A percentile compares a stretch with the other conserved stretches of the same genome.
These are phyloP conservation scores for Machimus atricapillus DNA, from an alignment of 2,888 invertebrate species.

Conservation along the genomic window DNA sequence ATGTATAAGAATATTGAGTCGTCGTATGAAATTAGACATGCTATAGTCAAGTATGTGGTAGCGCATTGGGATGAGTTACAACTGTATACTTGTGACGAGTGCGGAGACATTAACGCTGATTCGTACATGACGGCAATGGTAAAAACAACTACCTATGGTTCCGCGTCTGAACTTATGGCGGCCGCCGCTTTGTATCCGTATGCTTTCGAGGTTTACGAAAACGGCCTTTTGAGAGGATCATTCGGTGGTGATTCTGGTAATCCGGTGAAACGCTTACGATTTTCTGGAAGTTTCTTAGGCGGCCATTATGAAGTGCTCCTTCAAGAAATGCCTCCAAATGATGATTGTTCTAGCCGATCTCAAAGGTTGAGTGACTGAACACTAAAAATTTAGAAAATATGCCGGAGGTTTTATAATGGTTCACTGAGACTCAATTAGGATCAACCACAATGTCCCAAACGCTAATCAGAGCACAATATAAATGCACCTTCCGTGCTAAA, in stretches of 20 bases:
- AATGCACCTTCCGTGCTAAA: too few species aligned
- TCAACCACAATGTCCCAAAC: too few species aligned
- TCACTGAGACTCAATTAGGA: too few species aligned
- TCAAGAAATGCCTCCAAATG: neutral
- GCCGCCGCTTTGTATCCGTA: conserved; percentile 1
- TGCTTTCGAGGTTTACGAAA: neutral
- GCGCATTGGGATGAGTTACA: conserved; percentile 5
- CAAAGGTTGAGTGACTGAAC: too few species aligned
- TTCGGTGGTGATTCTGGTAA: neutral
- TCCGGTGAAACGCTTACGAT: neutral
- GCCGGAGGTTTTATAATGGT: too few species aligned
- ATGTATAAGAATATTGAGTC: conserved; percentile 1
- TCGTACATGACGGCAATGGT: neutral
- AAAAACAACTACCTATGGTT: neutral
- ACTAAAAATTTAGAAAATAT: too few species aligned
- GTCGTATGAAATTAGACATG: neutral
- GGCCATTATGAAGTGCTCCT: neutral
- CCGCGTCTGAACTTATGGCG: neutral
- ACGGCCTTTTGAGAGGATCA: conserved; percentile 5
- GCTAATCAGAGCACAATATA: too few species aligned
- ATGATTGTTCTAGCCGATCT: too few species aligned
- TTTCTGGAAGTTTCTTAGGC: neutral
- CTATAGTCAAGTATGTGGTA: neutral
- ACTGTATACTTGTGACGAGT: neutral
- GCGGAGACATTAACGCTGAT: neutral